Conservation (phyloP, 2,797 vertebrate species). For the Microtus agrestis region DNA sequence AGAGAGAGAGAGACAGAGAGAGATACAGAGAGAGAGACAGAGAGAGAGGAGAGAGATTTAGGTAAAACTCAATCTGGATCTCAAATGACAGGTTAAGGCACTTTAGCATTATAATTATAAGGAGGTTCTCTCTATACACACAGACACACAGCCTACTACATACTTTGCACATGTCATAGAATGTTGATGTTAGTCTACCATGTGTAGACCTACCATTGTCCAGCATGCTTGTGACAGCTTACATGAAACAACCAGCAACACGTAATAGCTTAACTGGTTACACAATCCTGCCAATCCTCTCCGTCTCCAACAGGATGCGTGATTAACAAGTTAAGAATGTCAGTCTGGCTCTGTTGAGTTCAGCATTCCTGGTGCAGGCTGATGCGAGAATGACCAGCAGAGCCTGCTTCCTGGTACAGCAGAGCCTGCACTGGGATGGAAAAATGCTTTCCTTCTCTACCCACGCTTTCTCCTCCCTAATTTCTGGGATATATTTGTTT, state of each 20-base stretch:
- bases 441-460: slow-evolving; percentile 3
- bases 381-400: neutral
- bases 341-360: neutral
- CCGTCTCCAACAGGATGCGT: neutral
- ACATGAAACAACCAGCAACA: neutral
- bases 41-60: neutral
- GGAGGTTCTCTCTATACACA: neutral
- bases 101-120: neutral
- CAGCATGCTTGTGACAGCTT: neutral
- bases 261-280: neutral
- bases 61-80: neutral
- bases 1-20: neutral
- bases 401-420: neutral
- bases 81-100: neutral
- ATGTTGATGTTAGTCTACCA: neutral
- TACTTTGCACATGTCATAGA: neutral
- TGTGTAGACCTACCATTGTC: neutral
- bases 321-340: neutral
- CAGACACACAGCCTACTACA: neutral
- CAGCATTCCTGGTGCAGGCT: neutral
- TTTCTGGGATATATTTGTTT: slow-evolving; percentile 27
- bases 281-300: neutral
- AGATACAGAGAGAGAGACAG: too few species aligned
- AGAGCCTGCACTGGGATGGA: slow-evolving; percentile 1
- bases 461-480: neutral